These are phyloP conservation scores for Helarctos malayanus DNA, from an alignment of 2,797 vertebrate genomes.

Conservation along the genomic window DNA sequence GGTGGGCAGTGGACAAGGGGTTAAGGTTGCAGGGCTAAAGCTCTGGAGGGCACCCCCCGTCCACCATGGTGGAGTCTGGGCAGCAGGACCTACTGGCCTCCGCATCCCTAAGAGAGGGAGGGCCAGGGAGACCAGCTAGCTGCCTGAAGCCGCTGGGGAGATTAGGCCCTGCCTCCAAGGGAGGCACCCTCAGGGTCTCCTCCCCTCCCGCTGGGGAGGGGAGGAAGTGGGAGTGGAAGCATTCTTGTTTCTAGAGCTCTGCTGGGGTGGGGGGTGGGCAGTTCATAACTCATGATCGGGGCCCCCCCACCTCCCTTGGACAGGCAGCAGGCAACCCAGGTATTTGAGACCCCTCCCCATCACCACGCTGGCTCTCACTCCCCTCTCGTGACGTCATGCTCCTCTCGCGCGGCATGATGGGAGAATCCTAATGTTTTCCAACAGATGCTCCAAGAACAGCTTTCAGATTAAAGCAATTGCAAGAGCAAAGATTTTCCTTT, in stretches of 20 bases:
- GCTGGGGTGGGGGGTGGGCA: background rate
- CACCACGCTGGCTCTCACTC: slow-evolving; percentile 61
- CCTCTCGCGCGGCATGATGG: slow-evolving; percentile 90
- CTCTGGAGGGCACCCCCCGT: accelerated
- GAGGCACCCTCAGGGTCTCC: slow-evolving; percentile 29
- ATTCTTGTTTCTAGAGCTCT: background rate
- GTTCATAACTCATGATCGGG: background rate
- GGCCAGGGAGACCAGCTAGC: background rate
- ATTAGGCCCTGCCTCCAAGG: background rate
- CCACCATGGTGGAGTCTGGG: too few relatives aligned
- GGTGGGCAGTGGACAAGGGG: background rate
- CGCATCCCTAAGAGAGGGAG: background rate
- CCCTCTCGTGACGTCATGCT: slow-evolving; percentile 88
- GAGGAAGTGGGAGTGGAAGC: background rate
- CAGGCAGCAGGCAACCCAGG: slow-evolving; percentile 81
- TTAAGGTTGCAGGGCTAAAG: background rate
- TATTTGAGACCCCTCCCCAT: slow-evolving; percentile 75
- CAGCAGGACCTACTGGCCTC: background rate
- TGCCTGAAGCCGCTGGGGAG: background rate
- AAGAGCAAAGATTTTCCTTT: slow-evolving; percentile 82
- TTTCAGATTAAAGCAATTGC: slow-evolving; percentile 87
- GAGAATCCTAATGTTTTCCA: slow-evolving; percentile 92
- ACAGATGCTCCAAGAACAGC: slow-evolving; percentile 89
- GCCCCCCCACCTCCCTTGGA: background rate
- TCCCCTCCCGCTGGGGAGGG: background rate